Conservation (phyloP, 2,888 invertebrate species). For the Andrena flavipes region DNA sequence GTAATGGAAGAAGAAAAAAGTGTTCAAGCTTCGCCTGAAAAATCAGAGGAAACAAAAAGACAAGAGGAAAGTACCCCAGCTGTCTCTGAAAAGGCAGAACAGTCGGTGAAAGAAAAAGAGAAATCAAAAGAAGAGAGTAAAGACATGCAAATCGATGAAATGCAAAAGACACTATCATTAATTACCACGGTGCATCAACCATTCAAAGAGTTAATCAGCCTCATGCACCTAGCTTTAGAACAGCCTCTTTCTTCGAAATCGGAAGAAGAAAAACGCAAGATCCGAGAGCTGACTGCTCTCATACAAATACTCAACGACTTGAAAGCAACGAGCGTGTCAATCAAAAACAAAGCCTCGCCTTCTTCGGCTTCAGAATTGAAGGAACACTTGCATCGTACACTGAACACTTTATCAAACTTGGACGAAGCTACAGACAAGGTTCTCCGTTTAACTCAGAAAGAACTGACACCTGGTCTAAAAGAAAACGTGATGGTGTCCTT, state of each 20-base stretch:
- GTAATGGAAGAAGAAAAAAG: not conserved
- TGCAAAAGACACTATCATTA: conserved; percentile 32
- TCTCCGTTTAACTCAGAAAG: conserved; percentile 45
- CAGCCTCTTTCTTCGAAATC: conserved; percentile 52
- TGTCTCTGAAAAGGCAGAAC: not conserved
- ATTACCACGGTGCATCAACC: conserved; percentile 59
- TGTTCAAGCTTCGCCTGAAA: not conserved
- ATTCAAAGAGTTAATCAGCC: conserved; percentile 57
- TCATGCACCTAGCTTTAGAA: conserved; percentile 51
- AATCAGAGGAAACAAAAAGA: not conserved
- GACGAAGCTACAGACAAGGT: conserved; percentile 45
- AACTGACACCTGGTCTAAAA: conserved; percentile 57
- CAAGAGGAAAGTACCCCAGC: not conserved
- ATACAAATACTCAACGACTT: conserved; percentile 66
- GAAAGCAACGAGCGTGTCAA: conserved; percentile 50
- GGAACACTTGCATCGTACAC: conserved; percentile 16
- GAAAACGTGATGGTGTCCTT: conserved; percentile 60
- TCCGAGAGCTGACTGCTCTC: conserved; percentile 60
- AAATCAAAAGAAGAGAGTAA: not conserved
- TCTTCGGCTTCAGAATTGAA: conserved; percentile 36
- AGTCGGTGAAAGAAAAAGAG: not conserved
- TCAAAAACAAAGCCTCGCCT: conserved; percentile 26
- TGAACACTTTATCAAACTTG: conserved; percentile 30
- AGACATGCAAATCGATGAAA: not conserved
- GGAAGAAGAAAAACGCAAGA: conserved; percentile 62